phyloP scores from a whole-genome alignment of 1,140 invertebrate species.

The Zaprionus gabonicus region DNA sequence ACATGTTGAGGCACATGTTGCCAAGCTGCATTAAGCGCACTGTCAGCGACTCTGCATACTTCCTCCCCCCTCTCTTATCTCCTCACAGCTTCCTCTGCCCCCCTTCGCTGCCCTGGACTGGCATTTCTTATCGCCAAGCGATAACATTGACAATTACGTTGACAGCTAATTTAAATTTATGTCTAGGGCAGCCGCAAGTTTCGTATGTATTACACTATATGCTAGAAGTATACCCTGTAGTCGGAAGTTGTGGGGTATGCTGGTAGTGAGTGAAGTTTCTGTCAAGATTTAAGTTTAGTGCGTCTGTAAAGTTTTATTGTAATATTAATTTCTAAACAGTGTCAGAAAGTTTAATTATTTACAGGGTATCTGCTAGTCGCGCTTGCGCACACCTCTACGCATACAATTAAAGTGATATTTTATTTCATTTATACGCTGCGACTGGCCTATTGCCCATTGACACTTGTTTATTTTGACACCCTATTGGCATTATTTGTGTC shows the following conservation, averaged over 20 bases:
- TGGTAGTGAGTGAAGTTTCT: not conserved
- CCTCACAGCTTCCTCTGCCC: not conserved
- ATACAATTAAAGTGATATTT: conserved; percentile 59
- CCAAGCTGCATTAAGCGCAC: conserved; percentile 25
- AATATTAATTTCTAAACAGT: too few species aligned
- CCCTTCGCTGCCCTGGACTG: not conserved
- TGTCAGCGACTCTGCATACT: not conserved
- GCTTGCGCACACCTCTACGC: not conserved
- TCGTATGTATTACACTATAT: conserved; percentile 46
- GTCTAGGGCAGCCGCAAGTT: conserved; percentile 67
- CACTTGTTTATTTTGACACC: conserved; percentile 79
- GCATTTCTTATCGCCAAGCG: conserved; percentile 37
- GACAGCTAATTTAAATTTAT: conserved; percentile 79
- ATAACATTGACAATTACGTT: conserved; percentile 72
- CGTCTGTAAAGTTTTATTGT: not conserved
- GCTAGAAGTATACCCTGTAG: conserved; percentile 11
- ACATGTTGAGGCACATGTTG: too few species aligned
- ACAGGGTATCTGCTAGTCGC: conserved; percentile 3
- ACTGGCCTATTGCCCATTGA: conserved; percentile 67
- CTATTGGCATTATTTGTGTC: conserved; percentile 41
- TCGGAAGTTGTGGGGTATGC: not conserved
- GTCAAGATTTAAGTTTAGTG: not conserved
- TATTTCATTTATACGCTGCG: conserved; percentile 51
- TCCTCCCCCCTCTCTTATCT: not conserved
- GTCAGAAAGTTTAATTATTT: not conserved